Evolutionary conservation across 2,888 invertebrate species (phyloP), one percentile per base, ranked within the genome.

Genomic region (Luperina nickerlii): DNA sequence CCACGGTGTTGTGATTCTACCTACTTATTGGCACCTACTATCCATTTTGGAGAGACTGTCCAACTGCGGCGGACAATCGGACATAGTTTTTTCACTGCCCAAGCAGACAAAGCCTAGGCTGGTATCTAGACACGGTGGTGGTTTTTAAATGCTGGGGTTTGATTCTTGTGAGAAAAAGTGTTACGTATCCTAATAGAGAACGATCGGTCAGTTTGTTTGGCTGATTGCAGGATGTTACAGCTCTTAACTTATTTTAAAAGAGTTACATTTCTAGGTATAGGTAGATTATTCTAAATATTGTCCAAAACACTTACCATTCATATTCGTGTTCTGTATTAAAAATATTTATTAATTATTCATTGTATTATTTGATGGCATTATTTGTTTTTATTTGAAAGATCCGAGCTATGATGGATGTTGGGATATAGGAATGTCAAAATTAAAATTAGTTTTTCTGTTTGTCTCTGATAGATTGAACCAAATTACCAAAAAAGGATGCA

Each of bases 231-330:
- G 63, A 24, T 42, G 18, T 32, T 38, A 11, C 13, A 62, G 62
- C 62, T 57, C n/a, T 57, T n/a, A 5, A n/a, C 18, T 15, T 24
- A 51, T 20, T 32, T 42, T 27, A 54, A 32, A 27, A 20, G 51
- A 42, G 2, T 62, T 32, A 45, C 42, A 24, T 60, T 42, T 62
- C 45, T 48, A 66, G 15, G 9, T 24, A 15, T 18, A 24, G 32
- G 20, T n/a, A 72, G 18, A 32, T 20, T 62, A 9, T 63, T 45
- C 15, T 4, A 51, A 60, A 27, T 7, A 78, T 24, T 62, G 15
- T n/a, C 24, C n/a, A 54, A 45, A 63, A 48, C 7, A 83, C 83
- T 83, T 70, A 83, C 83, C 69, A 57, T 20, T 83, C 83, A 83
- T 83, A 63, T 63, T 83, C 0, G 48, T 74, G 15, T 62, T 38